Evolutionary conservation across 92 coral and sea anemone species (phyloP).

Genomic region (Anthopleura xanthogrammica): DNA sequence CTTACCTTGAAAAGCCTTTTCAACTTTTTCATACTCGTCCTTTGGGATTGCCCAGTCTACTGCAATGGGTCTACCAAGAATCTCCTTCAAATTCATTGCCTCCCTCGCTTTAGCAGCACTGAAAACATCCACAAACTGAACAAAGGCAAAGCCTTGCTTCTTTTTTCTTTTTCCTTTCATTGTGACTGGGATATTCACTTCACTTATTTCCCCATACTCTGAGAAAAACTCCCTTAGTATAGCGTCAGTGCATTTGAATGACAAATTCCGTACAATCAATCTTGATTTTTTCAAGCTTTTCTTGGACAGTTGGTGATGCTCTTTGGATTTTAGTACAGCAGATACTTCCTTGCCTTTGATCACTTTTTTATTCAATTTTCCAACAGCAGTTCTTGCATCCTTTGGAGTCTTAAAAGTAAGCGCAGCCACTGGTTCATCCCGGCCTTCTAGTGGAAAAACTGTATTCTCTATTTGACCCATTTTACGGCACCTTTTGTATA

Average conservation of each 20-base stretch:
- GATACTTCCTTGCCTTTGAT: constrained; percentile 62
- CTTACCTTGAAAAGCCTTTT: constrained; percentile 30
- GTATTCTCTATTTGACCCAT: constrained; percentile 68
- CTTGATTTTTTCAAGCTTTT: constrained; percentile 69
- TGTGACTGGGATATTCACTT: constrained; percentile 57
- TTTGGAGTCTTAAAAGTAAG: constrained; percentile 64
- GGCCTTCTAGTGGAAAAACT: constrained; percentile 72
- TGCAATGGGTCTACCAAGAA: constrained; percentile 86
- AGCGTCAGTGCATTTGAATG: constrained; percentile 81
- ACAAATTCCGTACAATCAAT: constrained; percentile 80
- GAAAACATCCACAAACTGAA: constrained; percentile 80
- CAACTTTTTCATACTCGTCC: constrained; percentile 48
- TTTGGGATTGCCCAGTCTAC: constrained; percentile 92
- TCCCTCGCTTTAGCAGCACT: constrained; percentile 93
- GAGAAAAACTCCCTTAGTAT: constrained; percentile 66
- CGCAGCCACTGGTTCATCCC: constrained; percentile 72
- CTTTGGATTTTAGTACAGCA: constrained; percentile 75
- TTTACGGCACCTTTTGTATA: constrained; percentile 73
- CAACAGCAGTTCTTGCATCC: constrained; percentile 68
- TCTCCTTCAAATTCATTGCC: constrained; percentile 76
- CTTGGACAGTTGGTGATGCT: constrained; percentile 50
- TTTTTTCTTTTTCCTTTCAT: constrained; percentile 61
- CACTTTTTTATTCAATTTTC: constrained; percentile 58
- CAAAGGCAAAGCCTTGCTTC: constrained; percentile 91
- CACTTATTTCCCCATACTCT: constrained; percentile 67